Evolutionary conservation across 2,888 invertebrate genomes (phyloP).

Genomic region (Yponomeuta evonymella): DNA sequence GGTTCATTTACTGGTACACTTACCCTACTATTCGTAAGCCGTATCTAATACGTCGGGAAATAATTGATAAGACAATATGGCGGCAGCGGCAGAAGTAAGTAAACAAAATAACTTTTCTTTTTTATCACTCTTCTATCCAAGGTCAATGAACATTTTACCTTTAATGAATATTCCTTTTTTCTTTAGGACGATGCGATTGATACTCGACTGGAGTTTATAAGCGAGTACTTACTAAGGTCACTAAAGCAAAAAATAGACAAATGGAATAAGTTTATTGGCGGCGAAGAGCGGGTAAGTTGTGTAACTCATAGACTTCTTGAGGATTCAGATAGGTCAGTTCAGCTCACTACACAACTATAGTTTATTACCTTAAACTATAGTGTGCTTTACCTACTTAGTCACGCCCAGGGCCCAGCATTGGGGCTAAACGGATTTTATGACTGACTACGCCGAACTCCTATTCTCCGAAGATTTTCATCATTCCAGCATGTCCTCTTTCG

Average conservation of each 20-base stretch:
- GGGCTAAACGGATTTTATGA: background rate
- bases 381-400: no score
- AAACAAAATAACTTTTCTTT: slow-evolving; percentile 8
- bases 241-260: slow-evolving; percentile 90
- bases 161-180: slow-evolving; percentile 11
- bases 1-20: no score
- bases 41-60: background rate
- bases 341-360: no score
- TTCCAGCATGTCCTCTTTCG: slow-evolving; percentile 57
- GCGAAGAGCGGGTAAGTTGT: slow-evolving; percentile 79
- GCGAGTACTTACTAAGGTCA: slow-evolving; percentile 82
- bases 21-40: background rate
- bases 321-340: no score
- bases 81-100: slow-evolving; percentile 3
- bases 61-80: slow-evolving; percentile 1
- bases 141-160: background rate
- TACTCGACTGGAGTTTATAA: slow-evolving; percentile 85
- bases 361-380: no score
- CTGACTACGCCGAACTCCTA: background rate
- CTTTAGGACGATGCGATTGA: slow-evolving; percentile 74
- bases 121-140: background rate
- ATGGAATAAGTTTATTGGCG: slow-evolving; percentile 89
- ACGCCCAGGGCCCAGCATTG: no score
- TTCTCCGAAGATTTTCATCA: slow-evolving; percentile 8
- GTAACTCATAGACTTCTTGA: background rate